Evolutionary conservation across 2,797 vertebrate genomes (phyloP).

Genomic region (Miichthys miiuy): DNA sequence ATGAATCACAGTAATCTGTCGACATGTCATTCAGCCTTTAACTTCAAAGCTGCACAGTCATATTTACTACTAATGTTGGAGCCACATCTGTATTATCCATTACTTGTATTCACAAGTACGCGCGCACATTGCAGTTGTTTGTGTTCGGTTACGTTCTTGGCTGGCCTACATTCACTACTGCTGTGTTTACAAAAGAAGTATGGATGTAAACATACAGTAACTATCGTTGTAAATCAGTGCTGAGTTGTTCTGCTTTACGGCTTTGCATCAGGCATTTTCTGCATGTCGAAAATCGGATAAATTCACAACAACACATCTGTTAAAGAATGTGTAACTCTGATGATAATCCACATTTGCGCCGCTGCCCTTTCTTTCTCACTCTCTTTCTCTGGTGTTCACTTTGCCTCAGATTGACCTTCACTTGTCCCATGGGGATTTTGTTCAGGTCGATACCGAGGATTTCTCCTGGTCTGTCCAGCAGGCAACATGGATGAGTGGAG

Average conservation of each 20-base stretch:
- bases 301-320: slow-evolving; percentile 16
- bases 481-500: slow-evolving; percentile 67
- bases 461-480: slow-evolving; percentile 64
- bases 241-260: slow-evolving; percentile 11
- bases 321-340: slow-evolving; percentile 17
- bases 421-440: slow-evolving; percentile 36
- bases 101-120: slow-evolving; percentile 15
- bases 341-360: slow-evolving; percentile 6
- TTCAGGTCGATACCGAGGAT: slow-evolving; percentile 72
- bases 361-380: slow-evolving; percentile 12
- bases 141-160: slow-evolving; percentile 32
- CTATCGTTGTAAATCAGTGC: slow-evolving; percentile 15
- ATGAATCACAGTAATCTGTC: slow-evolving; percentile 45
- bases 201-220: slow-evolving; percentile 44
- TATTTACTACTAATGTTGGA: slow-evolving; percentile 26
- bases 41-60: slow-evolving; percentile 50
- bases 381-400: slow-evolving; percentile 35
- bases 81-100: slow-evolving; percentile 46
- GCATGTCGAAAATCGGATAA: background rate
- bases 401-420: slow-evolving; percentile 71
- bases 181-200: slow-evolving; percentile 40
- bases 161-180: slow-evolving; percentile 31
- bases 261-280: slow-evolving; percentile 11
- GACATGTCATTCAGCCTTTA: slow-evolving; percentile 41
- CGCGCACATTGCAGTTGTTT: slow-evolving; percentile 18